Percentiles rank a stretch among this genome's conserved stretches.
These are phyloP conservation scores for Phyllotis vaccarum DNA, from an alignment of 2,797 vertebrate genomes.

Conservation along the genomic window DNA sequence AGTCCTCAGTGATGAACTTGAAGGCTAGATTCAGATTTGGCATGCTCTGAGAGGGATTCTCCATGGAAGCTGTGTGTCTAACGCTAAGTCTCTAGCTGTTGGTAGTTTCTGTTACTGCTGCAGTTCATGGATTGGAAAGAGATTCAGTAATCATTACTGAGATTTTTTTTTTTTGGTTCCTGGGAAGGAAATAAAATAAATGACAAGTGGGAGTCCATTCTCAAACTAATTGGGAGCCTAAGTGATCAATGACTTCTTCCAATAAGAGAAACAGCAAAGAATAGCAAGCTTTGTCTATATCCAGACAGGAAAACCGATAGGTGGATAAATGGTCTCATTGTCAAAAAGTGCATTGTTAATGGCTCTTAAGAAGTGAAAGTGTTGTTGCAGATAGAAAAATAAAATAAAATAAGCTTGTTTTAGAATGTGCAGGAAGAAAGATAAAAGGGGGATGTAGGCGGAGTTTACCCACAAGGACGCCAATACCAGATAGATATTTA, in stretches of 20 bases:
- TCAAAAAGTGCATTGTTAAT: not conserved
- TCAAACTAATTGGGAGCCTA: conserved; percentile 6
- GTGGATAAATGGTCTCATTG: not conserved
- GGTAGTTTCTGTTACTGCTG: not conserved
- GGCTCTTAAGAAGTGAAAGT: not conserved
- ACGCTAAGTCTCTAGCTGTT: not conserved
- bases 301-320: not conserved
- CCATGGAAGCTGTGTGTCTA: not conserved
- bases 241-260: not conserved
- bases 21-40: not conserved
- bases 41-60: not conserved
- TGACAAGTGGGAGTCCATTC: not conserved
- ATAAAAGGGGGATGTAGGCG: too few species aligned
- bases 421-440: not conserved
- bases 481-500: too few species aligned
- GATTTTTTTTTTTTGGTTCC: conserved; percentile 19
- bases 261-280: conserved; percentile 9
- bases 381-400: not conserved
- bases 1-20: not conserved
- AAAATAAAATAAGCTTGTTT: not conserved
- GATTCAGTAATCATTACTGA: conserved; percentile 41
- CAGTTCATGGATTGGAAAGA: conserved; percentile 30
- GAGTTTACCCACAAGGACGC: too few species aligned
- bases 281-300: not conserved
- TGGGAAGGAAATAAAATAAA: conserved; percentile 39